These are phyloP conservation scores for Palythoa heliodiscus DNA, from an alignment of 92 coral and sea anemone genomes.

Conservation along the genomic window DNA sequence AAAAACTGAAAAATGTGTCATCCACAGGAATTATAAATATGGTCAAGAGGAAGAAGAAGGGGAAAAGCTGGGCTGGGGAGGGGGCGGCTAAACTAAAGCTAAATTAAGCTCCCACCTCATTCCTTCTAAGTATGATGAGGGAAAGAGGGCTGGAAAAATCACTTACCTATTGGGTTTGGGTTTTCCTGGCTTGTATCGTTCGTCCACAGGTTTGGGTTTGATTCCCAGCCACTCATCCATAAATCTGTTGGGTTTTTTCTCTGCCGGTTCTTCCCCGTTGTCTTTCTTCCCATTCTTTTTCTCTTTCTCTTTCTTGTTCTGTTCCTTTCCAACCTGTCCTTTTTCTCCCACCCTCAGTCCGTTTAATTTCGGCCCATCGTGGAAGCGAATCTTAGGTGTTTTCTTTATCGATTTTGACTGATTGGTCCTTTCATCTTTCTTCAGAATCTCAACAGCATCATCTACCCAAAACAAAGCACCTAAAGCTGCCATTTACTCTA, in stretches of 20 bases:
- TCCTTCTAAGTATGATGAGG: too few species aligned
- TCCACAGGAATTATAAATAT: too few species aligned
- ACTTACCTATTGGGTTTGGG: slow-evolving; percentile 92
- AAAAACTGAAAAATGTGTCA: too few species aligned
- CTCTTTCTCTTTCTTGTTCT: slow-evolving; percentile 43
- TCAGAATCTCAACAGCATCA: not conserved
- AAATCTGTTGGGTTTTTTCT: slow-evolving; percentile 70
- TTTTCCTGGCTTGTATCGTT: slow-evolving; percentile 87
- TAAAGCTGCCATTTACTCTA: too few species aligned
- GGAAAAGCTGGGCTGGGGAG: too few species aligned
- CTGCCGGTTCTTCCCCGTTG: slow-evolving; percentile 46
- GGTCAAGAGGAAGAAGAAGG: too few species aligned
- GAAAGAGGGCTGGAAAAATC: not conserved
- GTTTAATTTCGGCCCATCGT: slow-evolving; percentile 41
- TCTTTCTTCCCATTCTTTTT: slow-evolving; percentile 55
- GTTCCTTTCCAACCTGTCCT: slow-evolving; percentile 35
- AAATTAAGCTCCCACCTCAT: too few species aligned
- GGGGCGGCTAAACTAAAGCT: too few species aligned
- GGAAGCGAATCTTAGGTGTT: slow-evolving; percentile 65
- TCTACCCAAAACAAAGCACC: not conserved
- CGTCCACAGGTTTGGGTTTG: slow-evolving; percentile 74
- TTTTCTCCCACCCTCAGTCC: slow-evolving; percentile 37
- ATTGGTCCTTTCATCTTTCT: slow-evolving; percentile 41
- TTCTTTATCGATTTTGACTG: slow-evolving; percentile 54
- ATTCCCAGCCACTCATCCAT: slow-evolving; percentile 86